phyloP scores from a whole-genome alignment of 2,113 vertebrate species.

The Riparia riparia region DNA sequence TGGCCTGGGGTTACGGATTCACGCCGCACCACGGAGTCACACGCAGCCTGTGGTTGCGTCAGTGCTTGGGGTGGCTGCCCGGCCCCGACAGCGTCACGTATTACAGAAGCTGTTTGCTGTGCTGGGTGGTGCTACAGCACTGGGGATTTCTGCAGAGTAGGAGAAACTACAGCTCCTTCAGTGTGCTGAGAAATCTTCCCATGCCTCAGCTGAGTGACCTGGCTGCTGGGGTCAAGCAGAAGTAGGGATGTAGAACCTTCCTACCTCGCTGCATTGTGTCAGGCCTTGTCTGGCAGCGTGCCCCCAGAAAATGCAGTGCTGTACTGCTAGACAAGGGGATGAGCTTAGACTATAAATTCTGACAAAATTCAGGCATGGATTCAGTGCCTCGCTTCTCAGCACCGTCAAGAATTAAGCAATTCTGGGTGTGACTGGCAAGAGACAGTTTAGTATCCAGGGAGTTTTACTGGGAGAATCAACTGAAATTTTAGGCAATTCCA shows the following conservation, averaged over 20 bases:
- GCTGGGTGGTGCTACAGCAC: neutral
- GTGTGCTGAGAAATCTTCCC: neutral
- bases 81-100: neutral
- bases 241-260: neutral
- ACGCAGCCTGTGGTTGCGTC: rapidly evolving
- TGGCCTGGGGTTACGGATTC: neutral
- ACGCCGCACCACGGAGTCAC: neutral
- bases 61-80: neutral
- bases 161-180: neutral
- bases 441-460: neutral
- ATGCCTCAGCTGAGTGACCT: neutral
- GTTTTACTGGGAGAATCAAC: conserved; percentile 10
- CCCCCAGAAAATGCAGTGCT: neutral
- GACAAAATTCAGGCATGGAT: conserved; percentile 1
- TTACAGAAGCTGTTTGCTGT: neutral
- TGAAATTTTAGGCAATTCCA: conserved; percentile 7
- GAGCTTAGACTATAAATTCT: neutral
- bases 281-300: neutral
- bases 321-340: neutral
- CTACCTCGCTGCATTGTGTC: neutral
- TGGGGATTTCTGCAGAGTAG: neutral
- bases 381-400: neutral
- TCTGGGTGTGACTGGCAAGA: conserved; percentile 44
- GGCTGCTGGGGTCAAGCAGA: neutral
- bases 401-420: conserved; percentile 43